phyloP scores from a whole-genome alignment of 35 echinoderm and acorn worm genomes.

The Diadema setosum region DNA sequence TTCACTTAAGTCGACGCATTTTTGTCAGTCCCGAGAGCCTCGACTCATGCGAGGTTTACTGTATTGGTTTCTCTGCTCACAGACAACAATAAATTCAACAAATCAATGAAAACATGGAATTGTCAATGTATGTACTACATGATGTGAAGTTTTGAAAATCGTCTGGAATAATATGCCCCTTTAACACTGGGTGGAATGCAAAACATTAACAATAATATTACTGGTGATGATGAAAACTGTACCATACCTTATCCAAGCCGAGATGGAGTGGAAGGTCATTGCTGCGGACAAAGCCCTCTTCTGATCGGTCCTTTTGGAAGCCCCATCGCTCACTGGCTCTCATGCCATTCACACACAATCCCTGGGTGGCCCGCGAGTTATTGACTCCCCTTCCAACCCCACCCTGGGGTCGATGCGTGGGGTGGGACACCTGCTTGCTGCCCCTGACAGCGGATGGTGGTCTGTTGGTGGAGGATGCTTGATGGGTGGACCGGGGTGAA shows the following conservation, averaged over 20 bases:
- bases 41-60: too few relatives aligned
- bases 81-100: too few relatives aligned
- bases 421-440: background rate
- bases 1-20: too few relatives aligned
- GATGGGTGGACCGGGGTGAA: background rate
- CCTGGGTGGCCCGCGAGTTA: background rate
- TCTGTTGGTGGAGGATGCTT: background rate
- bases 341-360: background rate
- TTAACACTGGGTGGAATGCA: background rate
- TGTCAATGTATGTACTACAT: too few relatives aligned
- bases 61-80: too few relatives aligned
- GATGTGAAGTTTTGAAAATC: too few relatives aligned
- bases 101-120: too few relatives aligned
- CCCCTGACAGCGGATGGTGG: background rate
- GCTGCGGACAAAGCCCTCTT: background rate
- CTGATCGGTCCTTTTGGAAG: background rate
- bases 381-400: background rate
- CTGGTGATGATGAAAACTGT: background rate
- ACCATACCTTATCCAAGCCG: background rate
- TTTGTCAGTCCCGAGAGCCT: too few relatives aligned
- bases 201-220: background rate
- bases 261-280: background rate
- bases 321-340: background rate
- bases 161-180: too few relatives aligned
- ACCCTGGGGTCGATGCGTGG: background rate